Evolutionary conservation across 2,888 invertebrate genomes (phyloP).

Genomic region (Pyrrhosoma nymphula): DNA sequence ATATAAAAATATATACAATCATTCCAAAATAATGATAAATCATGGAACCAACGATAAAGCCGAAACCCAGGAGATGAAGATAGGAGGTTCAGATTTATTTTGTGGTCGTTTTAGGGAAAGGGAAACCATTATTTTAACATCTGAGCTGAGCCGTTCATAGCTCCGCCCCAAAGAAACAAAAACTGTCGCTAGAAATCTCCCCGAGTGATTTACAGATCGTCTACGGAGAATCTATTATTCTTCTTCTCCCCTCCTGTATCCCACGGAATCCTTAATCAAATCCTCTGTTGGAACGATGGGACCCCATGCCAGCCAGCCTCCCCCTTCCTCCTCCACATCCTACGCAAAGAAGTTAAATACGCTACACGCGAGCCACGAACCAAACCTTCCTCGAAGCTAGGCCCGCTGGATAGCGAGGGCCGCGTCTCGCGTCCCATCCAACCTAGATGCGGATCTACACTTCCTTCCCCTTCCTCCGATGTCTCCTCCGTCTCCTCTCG

Average conservation of each 20-base stretch:
- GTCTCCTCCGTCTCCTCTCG: neutral
- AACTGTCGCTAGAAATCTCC: neutral
- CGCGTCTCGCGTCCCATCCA: too few relatives aligned
- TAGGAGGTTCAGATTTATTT: too few relatives aligned
- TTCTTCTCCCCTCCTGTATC: neutral
- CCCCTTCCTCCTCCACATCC: neutral
- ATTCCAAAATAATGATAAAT: too few relatives aligned
- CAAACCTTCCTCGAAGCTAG: slow-evolving; percentile 32
- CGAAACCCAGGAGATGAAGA: too few relatives aligned
- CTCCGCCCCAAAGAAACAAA: neutral
- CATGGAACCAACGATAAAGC: too few relatives aligned
- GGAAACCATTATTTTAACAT: neutral
- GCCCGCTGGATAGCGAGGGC: neutral
- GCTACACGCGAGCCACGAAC: neutral
- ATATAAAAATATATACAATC: too few relatives aligned
- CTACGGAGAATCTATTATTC: neutral
- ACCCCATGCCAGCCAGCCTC: neutral
- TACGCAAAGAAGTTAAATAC: neutral
- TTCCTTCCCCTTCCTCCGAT: slow-evolving; percentile 14
- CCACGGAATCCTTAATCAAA: neutral
- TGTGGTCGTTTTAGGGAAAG: neutral
- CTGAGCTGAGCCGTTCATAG: neutral
- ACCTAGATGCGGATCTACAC: neutral
- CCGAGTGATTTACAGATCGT: neutral
- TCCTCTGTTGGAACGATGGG: neutral